Conservation (phyloP, 1,140 invertebrate genomes). For the Drosophila persimilis region DNA sequence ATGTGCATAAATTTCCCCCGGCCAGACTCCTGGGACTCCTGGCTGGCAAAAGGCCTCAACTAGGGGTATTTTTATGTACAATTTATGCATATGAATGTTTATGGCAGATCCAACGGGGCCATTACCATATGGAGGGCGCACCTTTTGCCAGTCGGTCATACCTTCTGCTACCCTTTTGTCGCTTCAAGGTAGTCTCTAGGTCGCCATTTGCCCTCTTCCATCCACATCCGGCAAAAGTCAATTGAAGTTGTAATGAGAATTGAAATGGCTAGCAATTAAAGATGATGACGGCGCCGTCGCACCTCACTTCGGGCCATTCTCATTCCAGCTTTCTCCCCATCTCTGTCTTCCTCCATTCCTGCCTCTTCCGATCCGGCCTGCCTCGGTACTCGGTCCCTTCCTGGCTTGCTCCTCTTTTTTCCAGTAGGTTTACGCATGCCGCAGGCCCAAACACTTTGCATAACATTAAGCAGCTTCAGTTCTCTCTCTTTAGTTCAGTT, state of each 20-base stretch:
- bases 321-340: not conserved
- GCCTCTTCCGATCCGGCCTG: not conserved
- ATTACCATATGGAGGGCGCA: conserved; percentile 22
- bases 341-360: not conserved
- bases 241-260: conserved; percentile 76
- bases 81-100: conserved; percentile 58
- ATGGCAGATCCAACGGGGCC: conserved; percentile 25
- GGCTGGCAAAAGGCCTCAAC: conserved; percentile 41
- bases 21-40: conserved; percentile 12
- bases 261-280: conserved; percentile 80
- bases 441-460: conserved; percentile 78
- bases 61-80: conserved; percentile 47
- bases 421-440: conserved; percentile 45
- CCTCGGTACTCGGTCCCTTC: not conserved
- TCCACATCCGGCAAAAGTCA: conserved; percentile 59
- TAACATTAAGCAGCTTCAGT: conserved; percentile 71
- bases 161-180: conserved; percentile 7
- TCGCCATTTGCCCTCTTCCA: conserved; percentile 11
- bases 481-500: conserved; percentile 34
- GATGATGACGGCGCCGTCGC: conserved; percentile 66
- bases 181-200: too few relatives aligned
- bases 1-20: conserved; percentile 46
- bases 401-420: not conserved
- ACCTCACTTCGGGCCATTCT: not conserved
- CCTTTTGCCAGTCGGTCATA: not conserved